Percentiles rank a stretch among this genome's conserved stretches.
Conservation (phyloP, 2,113 vertebrate genomes). For the Ageneiosus marmoratus region DNA sequence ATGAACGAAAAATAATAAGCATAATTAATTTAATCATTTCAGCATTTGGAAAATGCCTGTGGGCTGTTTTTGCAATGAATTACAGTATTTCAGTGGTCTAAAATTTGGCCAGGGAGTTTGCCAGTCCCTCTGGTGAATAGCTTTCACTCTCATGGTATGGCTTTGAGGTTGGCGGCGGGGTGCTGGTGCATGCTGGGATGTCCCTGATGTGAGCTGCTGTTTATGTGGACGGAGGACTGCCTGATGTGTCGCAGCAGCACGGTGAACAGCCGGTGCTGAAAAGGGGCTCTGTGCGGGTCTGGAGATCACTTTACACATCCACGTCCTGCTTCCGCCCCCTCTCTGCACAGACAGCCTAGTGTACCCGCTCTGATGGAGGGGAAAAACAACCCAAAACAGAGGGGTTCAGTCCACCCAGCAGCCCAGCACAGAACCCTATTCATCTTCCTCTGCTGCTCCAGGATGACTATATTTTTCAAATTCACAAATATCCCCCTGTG, state of each 20-base stretch:
- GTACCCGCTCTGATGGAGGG: conserved; percentile 63
- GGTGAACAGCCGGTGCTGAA: conserved; percentile 63
- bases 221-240: conserved; percentile 70
- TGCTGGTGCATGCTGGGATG: conserved; percentile 42
- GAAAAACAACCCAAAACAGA: conserved; percentile 75
- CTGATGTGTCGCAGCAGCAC: conserved; percentile 70
- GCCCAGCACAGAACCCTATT: conserved; percentile 78
- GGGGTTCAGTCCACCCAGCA: conserved; percentile 73
- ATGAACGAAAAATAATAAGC: conserved; percentile 36
- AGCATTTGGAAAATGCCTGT: not conserved
- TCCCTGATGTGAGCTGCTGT: conserved; percentile 64
- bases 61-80: conserved; percentile 30
- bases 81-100: conserved; percentile 13
- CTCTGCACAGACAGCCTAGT: conserved; percentile 75
- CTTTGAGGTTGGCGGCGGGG: conserved; percentile 44
- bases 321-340: conserved; percentile 80
- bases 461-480: conserved; percentile 70
- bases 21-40: conserved; percentile 37
- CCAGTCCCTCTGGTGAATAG: conserved; percentile 43
- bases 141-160: conserved; percentile 37
- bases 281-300: conserved; percentile 77
- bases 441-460: conserved; percentile 68
- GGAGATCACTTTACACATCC: conserved; percentile 79
- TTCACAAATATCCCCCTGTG: conserved; percentile 67
- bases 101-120: conserved; percentile 24